These are phyloP conservation scores for Calameuta idolon DNA, from an alignment of 2,888 invertebrate species.

Conservation along the genomic window DNA sequence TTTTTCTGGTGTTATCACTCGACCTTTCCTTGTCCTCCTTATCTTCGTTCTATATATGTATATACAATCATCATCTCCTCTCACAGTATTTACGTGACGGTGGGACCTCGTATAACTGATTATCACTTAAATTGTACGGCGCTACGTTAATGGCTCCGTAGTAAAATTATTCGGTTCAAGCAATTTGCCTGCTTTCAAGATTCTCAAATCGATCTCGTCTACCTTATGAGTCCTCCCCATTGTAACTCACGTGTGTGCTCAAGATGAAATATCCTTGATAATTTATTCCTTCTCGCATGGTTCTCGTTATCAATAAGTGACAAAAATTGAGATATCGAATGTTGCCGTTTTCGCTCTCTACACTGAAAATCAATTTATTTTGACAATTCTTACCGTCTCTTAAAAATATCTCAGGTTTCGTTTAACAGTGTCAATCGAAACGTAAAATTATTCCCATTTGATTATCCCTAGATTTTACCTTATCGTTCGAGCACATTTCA, in stretches of 20 bases:
- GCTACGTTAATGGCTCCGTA: neutral
- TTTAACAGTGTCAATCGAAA: neutral
- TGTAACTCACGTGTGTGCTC: neutral
- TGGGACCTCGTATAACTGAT: neutral
- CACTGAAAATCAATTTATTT: too few relatives aligned
- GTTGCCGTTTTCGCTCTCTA: too few relatives aligned
- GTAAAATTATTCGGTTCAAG: neutral
- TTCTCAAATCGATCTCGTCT: neutral
- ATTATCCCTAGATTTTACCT: neutral
- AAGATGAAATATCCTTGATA: neutral
- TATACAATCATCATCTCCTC: neutral
- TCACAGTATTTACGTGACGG: neutral
- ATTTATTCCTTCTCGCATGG: neutral
- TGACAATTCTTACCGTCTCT: too few relatives aligned
- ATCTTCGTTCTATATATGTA: neutral
- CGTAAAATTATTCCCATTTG: neutral
- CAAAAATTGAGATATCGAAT: too few relatives aligned
- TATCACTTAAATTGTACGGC: neutral
- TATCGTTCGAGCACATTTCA: neutral
- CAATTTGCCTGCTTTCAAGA: neutral
- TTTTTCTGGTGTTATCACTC: neutral
- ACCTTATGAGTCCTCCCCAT: neutral
- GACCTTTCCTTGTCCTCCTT: neutral
- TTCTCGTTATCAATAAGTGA: neutral
- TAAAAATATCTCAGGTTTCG: neutral